Conservation (phyloP, 2,797 vertebrate species). For the Epinephelus malabaricus region DNA sequence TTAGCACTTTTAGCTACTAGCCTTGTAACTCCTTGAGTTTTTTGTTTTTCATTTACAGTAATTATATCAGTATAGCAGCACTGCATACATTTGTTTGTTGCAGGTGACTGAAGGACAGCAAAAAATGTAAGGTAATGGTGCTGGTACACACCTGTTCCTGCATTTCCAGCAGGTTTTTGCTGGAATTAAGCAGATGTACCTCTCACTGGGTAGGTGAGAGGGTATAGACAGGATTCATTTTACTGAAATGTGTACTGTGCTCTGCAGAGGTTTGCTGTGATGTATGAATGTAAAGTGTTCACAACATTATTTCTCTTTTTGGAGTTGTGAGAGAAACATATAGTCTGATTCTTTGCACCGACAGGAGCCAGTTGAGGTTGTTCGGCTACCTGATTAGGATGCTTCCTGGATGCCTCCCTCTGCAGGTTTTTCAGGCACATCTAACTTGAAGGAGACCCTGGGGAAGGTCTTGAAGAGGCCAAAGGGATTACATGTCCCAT, state of each 20-base stretch:
- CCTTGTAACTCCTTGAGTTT: too few relatives aligned
- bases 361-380: background rate
- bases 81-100: too few relatives aligned
- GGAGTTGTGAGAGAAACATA: background rate
- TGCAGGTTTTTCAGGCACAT: background rate
- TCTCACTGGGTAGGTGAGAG: background rate
- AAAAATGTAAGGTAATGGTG: background rate
- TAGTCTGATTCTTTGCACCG: background rate
- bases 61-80: background rate
- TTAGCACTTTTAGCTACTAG: too few relatives aligned
- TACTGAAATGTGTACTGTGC: background rate
- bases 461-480: slow-evolving; percentile 4
- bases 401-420: background rate
- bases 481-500: slow-evolving; percentile 8
- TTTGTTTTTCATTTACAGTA: too few relatives aligned
- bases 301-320: background rate
- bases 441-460: slow-evolving; percentile 4
- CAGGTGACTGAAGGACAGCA: background rate
- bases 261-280: background rate
- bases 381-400: background rate
- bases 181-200: background rate
- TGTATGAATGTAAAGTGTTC: background rate
- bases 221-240: background rate
- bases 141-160: background rate
- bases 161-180: background rate